phyloP scores from a whole-genome alignment of 2,888 invertebrate species.

The Ophioninae sp. region DNA sequence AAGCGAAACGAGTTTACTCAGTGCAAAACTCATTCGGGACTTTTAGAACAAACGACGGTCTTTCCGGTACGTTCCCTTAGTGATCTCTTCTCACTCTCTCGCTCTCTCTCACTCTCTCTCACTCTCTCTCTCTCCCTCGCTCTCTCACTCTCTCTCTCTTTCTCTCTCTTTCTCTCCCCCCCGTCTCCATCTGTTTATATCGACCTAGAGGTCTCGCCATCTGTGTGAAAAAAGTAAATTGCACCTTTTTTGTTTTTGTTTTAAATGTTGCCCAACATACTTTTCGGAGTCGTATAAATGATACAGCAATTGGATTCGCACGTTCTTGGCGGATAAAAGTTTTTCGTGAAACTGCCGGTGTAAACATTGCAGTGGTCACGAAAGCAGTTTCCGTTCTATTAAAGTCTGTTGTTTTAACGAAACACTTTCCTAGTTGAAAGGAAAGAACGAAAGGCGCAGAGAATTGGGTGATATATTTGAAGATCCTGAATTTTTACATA shows the following conservation, averaged over 20 bases:
- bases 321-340: not conserved
- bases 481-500: not conserved
- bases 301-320: slow-evolving; percentile 14
- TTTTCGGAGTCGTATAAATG: not conserved
- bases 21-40: slow-evolving; percentile 42
- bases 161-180: too few species aligned
- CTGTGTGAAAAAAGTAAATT: not conserved
- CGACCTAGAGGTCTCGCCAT: too few species aligned
- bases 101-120: too few species aligned
- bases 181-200: not conserved
- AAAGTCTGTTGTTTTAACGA: not conserved
- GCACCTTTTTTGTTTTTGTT: not conserved
- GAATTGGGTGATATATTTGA: not conserved
- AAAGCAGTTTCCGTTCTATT: not conserved
- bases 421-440: not conserved
- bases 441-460: not conserved
- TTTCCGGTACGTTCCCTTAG: not conserved
- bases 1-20: slow-evolving; percentile 48
- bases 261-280: too few species aligned
- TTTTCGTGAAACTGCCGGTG: not conserved
- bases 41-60: slow-evolving; percentile 21
- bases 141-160: too few species aligned
- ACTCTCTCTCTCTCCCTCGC: too few species aligned
- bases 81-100: not conserved
- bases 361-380: not conserved